These are phyloP conservation scores for Papilio elwesi DNA, from an alignment of 2,888 invertebrate species.

Conservation along the genomic window DNA sequence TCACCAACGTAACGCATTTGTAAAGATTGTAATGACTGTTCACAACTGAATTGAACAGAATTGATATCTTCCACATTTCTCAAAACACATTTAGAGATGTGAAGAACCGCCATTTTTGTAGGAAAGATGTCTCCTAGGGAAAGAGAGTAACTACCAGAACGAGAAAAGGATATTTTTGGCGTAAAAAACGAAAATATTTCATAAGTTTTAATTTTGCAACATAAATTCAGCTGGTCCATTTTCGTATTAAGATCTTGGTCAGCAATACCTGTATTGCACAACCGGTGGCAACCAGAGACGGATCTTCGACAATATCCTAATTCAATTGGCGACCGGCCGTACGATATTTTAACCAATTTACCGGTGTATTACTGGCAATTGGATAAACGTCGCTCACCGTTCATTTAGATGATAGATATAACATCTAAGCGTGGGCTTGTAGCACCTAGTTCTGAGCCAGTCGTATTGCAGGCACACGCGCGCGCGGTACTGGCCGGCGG, in stretches of 20 bases:
- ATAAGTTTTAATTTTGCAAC: too few relatives aligned
- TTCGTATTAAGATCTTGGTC: conserved; percentile 35
- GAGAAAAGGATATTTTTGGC: too few relatives aligned
- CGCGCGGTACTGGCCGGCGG: conserved; percentile 61
- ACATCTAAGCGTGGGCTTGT: conserved; percentile 44
- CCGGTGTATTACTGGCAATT: conserved; percentile 70
- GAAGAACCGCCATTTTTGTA: too few relatives aligned
- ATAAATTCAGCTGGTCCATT: neutral
- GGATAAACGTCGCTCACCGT: conserved; percentile 64
- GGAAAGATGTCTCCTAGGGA: too few relatives aligned
- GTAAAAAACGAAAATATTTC: too few relatives aligned
- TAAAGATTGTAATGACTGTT: too few relatives aligned
- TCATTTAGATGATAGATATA: conserved; percentile 51
- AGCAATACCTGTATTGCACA: conserved; percentile 29
- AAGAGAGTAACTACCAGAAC: too few relatives aligned
- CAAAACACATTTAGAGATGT: too few relatives aligned
- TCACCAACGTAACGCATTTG: neutral
- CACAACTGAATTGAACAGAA: too few relatives aligned
- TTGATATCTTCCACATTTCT: too few relatives aligned
- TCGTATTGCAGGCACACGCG: conserved; percentile 45
- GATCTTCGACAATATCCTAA: conserved; percentile 51
- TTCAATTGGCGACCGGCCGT: conserved; percentile 46
- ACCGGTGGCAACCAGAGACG: conserved; percentile 29
- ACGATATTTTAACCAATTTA: conserved; percentile 59
- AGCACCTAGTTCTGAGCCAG: conserved; percentile 48